Base-by-base conservation (phyloP, 2,888 invertebrate genomes). In the Galerucella nymphaeae region DNA sequence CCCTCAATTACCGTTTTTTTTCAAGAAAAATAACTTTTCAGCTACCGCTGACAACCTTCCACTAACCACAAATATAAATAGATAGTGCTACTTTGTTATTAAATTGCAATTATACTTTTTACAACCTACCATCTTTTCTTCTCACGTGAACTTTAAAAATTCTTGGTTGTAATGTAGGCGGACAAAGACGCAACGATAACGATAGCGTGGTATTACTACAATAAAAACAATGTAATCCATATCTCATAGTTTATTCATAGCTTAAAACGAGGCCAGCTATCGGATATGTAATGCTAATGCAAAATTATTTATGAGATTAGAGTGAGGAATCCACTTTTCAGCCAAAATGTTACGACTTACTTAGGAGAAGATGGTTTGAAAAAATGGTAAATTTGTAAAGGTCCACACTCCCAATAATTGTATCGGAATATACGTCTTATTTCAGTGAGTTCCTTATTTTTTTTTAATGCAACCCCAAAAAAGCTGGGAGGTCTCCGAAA, bases 191-290 rank as follows among this genome's bases (percentile, higher is more conserved):
- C 16, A 53, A 16, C 30, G 9, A 1, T 38, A 38, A 30, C 10
- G 30, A 14, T 59, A 8, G 38, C 59, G 59, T 58, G 58, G 58
- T 30, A 2, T 58, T 23, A 14, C 38, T 14, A 14, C 59, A 38
- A 64, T 30, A 50, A 45, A 4, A 45, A 45, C 64, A 23, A 23
- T 48, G 30, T 61, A 68, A 68, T 68, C 68, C 68, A 62, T 61
- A 53, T 30, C 61, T 66, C 68, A 68, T 68, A 62, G 59, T 50
- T 18, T 53, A 68, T 68, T 68, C 61, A 68, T 68, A 50, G 18
- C 53, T 9, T 30, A 68, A 68, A 68, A 68, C 61, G 53, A 68
- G 68, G 61, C 38, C 68, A 68, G 68, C 68, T 61, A 68, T 68
- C 50, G 68, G 68, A 48, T 68, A 68, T 50, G 68, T 41, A 61